These are phyloP conservation scores for Lutjanus erythropterus DNA, from an alignment of 2,113 vertebrate species.

Conservation along the genomic window DNA sequence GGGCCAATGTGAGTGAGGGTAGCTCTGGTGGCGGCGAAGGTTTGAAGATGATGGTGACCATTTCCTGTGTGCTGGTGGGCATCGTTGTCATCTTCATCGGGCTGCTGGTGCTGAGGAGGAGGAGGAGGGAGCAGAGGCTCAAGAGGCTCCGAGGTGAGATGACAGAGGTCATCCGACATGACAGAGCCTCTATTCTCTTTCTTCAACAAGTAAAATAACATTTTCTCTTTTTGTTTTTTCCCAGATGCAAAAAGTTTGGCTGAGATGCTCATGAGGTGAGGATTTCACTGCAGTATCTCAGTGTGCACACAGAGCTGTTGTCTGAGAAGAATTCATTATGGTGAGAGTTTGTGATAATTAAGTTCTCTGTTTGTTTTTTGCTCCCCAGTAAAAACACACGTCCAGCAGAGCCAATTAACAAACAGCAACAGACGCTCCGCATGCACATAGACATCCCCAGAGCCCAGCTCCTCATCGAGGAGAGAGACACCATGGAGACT, in stretches of 20 bases:
- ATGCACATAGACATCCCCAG: conserved; percentile 99
- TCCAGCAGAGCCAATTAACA: conserved; percentile 96
- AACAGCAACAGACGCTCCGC: conserved; percentile 96
- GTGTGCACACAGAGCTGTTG: background rate
- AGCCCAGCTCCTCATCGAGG: conserved; percentile 97
- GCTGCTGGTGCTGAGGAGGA: conserved; percentile 91
- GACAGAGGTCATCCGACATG: background rate
- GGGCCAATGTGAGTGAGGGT: conserved; percentile 91
- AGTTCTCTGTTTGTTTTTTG: background rate
- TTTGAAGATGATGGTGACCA: conserved; percentile 98
- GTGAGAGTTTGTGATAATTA: too few relatives aligned
- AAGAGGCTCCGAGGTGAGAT: conserved; percentile 95
- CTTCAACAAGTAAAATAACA: background rate
- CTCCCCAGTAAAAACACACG: conserved; percentile 95
- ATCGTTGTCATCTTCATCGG: conserved; percentile 92
- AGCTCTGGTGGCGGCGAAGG: conserved; percentile 90
- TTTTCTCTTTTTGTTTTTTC: conserved; percentile 75
- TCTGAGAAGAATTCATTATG: background rate
- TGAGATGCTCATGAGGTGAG: conserved; percentile 99
- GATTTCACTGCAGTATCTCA: background rate
- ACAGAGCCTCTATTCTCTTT: background rate
- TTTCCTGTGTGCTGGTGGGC: conserved; percentile 95
- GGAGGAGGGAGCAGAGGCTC: conserved; percentile 95
- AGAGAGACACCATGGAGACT: conserved; percentile 98
- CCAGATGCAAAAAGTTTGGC: conserved; percentile 99